Evolutionary conservation across 37 sponge, comb jelly and placozoan species (phyloP), one percentile per base, ranked within the genome.

Genomic region (Ianthella basta): DNA sequence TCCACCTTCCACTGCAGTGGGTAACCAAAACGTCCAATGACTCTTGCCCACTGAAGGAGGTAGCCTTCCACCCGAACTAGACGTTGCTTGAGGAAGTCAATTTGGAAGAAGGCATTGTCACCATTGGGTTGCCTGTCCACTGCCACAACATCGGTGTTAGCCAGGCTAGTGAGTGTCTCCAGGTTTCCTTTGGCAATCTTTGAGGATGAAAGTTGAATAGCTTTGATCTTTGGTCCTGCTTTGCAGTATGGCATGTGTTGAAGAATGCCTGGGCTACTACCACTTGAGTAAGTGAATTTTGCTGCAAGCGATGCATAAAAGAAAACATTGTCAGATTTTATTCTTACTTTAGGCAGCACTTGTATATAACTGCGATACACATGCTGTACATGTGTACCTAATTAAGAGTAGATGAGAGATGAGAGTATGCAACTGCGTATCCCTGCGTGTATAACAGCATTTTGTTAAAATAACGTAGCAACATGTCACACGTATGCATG

Each of bases 1-100:
- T 82, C 63, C 6, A 82, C 27, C 29, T 35, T 30, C 83, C 83
- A 82, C 50, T 82, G 37, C 53, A 24, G 14, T 27, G 83, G 83
- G 25, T 19, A 5, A 8, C 83, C 83, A 53, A 38, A 56, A 13
- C 25, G 60, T 23, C 83, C 83, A 39, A 40, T 24, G 24, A 32
- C 83, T 20, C 35, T 4, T 33, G 29, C 5, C 32, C 83, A 82
- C 21, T 65, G 65, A 39, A 82, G 83, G 16, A 38, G 14, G 67
- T 82, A 82, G 0, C 83, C 83, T 16, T 18, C 32, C 27, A 82
- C 24, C 29, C 32, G 18, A 65, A 82, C 41, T 0, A 82, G 41
- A 23, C 83, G 39, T 27, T 82, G 65, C 67, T 27, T 40, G 39
- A 18, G 60, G 15, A 82, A 64, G 54, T 82, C 83, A 35, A 63